These are phyloP conservation scores for Dolichotis patagonum DNA, from an alignment of 2,113 vertebrate species.

Conservation along the genomic window DNA sequence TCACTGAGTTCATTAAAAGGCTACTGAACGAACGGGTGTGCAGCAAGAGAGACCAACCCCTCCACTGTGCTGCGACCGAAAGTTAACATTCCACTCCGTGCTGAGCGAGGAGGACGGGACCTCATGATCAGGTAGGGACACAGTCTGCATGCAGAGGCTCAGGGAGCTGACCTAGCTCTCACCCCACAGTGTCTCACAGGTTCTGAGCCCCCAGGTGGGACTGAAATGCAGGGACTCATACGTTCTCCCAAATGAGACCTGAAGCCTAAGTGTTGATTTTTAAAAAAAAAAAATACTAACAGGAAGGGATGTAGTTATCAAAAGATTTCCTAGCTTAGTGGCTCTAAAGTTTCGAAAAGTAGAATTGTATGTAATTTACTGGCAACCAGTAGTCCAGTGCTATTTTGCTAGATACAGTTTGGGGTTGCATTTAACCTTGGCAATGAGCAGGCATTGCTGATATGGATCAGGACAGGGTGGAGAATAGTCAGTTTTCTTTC, in stretches of 20 bases:
- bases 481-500: neutral
- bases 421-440: slow-evolving; percentile 52
- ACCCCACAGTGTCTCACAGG: neutral
- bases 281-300: slow-evolving; percentile 1
- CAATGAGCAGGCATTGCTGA: neutral
- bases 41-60: slow-evolving; percentile 2
- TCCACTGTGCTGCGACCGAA: slow-evolving; percentile 20
- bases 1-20: slow-evolving; percentile 78
- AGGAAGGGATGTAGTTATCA: slow-evolving; percentile 60
- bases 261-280: slow-evolving; percentile 49
- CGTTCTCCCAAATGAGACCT: slow-evolving; percentile 23
- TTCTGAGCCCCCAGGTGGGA: slow-evolving; percentile 4
- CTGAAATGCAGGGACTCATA: slow-evolving; percentile 36
- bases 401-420: slow-evolving; percentile 56
- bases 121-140: slow-evolving; percentile 67
- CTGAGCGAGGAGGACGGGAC: slow-evolving; percentile 27
- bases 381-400: slow-evolving; percentile 47
- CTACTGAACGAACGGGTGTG: neutral
- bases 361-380: slow-evolving; percentile 61
- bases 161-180: neutral
- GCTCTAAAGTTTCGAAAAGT: slow-evolving; percentile 68
- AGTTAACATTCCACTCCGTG: slow-evolving; percentile 47
- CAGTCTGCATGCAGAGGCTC: neutral
- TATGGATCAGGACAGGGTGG: neutral
- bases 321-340: slow-evolving; percentile 74